Evolutionary conservation across 1,140 invertebrate genomes (phyloP).

Genomic region (Coenobita brevimanus): DNA sequence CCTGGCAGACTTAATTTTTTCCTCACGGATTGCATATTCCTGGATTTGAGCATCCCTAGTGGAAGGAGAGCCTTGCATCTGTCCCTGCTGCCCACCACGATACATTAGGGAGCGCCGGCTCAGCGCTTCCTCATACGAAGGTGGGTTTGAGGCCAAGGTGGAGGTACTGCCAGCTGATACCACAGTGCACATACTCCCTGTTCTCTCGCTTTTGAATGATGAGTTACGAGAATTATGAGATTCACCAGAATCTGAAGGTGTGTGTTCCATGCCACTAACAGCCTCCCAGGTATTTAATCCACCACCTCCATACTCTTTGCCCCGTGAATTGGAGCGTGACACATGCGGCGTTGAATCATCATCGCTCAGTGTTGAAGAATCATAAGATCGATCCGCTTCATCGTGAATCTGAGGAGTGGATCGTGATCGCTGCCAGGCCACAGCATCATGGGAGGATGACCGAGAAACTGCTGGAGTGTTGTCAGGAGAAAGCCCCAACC

Average conservation of each 20-base stretch:
- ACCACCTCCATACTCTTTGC: slow-evolving; percentile 72
- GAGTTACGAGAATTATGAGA: slow-evolving; percentile 71
- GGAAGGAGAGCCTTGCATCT: slow-evolving; percentile 39
- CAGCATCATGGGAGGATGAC: slow-evolving; percentile 60
- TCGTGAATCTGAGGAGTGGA: slow-evolving; percentile 74
- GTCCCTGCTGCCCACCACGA: slow-evolving; percentile 69
- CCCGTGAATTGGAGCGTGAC: slow-evolving; percentile 76
- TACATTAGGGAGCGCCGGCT: slow-evolving; percentile 77
- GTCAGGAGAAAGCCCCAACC: slow-evolving; percentile 52
- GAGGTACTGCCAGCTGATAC: slow-evolving; percentile 68
- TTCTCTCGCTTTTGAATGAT: slow-evolving; percentile 68
- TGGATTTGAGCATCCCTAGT: slow-evolving; percentile 67
- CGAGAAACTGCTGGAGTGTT: slow-evolving; percentile 56
- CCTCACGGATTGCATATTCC: slow-evolving; percentile 72
- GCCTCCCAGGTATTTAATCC: slow-evolving; percentile 59
- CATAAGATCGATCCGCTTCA: slow-evolving; percentile 73
- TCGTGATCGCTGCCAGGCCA: slow-evolving; percentile 70
- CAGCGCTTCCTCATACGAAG: slow-evolving; percentile 67
- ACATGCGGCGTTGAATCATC: slow-evolving; percentile 77
- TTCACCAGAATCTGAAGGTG: slow-evolving; percentile 72
- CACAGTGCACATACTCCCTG: slow-evolving; percentile 69
- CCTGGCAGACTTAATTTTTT: slow-evolving; percentile 72
- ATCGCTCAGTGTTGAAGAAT: slow-evolving; percentile 76
- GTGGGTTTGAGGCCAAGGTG: slow-evolving; percentile 67
- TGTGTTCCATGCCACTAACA: slow-evolving; percentile 48